Evolutionary conservation across 2,797 vertebrate genomes (phyloP).

Genomic region (Falco biarmicus): DNA sequence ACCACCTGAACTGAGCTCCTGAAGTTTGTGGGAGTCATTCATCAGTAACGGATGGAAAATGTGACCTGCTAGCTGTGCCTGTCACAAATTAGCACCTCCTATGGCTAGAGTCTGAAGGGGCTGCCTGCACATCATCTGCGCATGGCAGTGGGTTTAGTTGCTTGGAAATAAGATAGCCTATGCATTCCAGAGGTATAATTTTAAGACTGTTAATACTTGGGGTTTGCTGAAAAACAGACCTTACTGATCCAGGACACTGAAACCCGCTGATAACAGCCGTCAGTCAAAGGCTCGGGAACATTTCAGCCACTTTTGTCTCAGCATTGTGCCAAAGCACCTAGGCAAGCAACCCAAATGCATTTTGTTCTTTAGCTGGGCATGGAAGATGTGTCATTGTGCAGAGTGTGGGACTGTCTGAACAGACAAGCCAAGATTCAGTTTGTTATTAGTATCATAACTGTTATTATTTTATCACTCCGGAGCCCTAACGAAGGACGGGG

Average conservation of each 20-base stretch:
- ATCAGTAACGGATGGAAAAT: neutral
- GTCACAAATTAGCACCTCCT: conserved; percentile 1
- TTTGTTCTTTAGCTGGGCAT: neutral
- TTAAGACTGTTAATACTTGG: neutral
- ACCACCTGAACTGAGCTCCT: neutral
- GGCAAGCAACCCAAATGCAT: neutral
- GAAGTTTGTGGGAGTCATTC: neutral
- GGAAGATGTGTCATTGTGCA: neutral
- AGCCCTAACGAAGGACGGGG: neutral
- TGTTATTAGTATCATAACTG: neutral
- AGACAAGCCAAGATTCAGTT: neutral
- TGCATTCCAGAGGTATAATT: neutral
- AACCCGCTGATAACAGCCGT: neutral
- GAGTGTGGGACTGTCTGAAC: neutral
- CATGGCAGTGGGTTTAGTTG: neutral
- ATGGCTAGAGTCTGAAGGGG: neutral
- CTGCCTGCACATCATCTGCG: neutral
- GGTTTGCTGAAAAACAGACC: neutral
- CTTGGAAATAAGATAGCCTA: conserved; percentile 1
- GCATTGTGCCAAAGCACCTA: neutral
- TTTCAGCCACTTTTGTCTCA: neutral
- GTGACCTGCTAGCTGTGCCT: neutral
- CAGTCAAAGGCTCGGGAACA: neutral
- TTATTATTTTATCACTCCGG: neutral
- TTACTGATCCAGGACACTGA: neutral